Evolutionary conservation across 2,888 invertebrate genomes (phyloP).

Genomic region (Melangyna quadrimaculata): DNA sequence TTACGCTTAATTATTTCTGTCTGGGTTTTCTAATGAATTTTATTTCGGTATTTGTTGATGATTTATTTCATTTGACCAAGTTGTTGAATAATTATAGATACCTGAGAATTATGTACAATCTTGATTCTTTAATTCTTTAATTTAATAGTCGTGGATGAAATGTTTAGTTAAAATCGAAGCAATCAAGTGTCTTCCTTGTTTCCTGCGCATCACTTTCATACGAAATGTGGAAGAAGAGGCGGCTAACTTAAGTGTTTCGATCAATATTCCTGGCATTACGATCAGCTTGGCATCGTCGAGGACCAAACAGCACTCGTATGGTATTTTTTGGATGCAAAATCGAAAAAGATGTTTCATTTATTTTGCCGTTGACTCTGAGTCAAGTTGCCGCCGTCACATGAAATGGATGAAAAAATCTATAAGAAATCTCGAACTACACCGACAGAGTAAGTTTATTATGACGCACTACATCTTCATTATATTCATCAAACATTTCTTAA

Average conservation of each 20-base stretch:
- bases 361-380: constrained; percentile 79
- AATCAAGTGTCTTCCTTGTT: constrained; percentile 81
- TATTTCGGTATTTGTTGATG: neutral
- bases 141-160: constrained; percentile 77
- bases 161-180: constrained; percentile 81
- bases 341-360: constrained; percentile 80
- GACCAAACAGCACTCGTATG: constrained; percentile 79
- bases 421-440: constrained; percentile 79
- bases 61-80: too few relatives aligned
- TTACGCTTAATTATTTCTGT: neutral
- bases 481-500: neutral
- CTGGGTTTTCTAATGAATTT: neutral
- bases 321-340: constrained; percentile 81
- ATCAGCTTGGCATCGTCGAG: constrained; percentile 79
- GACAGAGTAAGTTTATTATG: constrained; percentile 74
- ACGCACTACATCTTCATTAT: neutral
- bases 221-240: constrained; percentile 72
- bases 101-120: too few relatives aligned
- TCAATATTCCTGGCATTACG: constrained; percentile 80
- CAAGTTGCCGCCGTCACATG: constrained; percentile 79
- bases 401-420: constrained; percentile 81
- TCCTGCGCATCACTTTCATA: constrained; percentile 78
- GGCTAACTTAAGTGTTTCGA: constrained; percentile 76
- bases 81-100: too few relatives aligned
- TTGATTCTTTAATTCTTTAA: neutral